These are phyloP conservation scores for Lasioglossum albipes DNA, from an alignment of 1,140 invertebrate species.

Conservation along the genomic window DNA sequence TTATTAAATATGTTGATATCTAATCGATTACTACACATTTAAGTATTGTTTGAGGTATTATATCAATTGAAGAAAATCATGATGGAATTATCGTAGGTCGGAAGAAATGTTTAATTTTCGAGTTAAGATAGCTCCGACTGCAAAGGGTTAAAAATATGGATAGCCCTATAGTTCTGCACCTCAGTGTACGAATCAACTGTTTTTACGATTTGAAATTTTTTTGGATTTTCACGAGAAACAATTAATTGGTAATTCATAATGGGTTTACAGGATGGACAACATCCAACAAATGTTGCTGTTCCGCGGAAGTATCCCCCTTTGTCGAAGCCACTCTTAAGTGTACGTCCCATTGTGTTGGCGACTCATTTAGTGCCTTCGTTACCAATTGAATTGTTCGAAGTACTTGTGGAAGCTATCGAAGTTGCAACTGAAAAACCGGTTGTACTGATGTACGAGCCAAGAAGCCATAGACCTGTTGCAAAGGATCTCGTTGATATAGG, in stretches of 20 bases:
- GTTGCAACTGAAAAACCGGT: conserved; percentile 73
- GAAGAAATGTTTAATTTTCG: too few relatives aligned
- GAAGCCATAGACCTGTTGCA: conserved; percentile 78
- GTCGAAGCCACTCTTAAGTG: conserved; percentile 31
- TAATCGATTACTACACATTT: too few relatives aligned
- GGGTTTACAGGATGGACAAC: conserved; percentile 11
- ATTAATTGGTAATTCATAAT: background rate
- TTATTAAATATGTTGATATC: too few relatives aligned
- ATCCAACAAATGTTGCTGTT: conserved; percentile 48
- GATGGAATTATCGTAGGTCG: too few relatives aligned
- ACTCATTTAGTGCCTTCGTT: conserved; percentile 81
- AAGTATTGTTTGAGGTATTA: too few relatives aligned
- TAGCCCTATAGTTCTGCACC: too few relatives aligned
- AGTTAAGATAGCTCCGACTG: too few relatives aligned
- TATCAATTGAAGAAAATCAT: too few relatives aligned
- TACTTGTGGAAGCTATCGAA: conserved; percentile 79
- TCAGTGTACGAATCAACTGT: too few relatives aligned
- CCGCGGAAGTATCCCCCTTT: conserved; percentile 45
- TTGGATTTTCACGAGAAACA: too few relatives aligned
- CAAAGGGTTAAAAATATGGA: too few relatives aligned
- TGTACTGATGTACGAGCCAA: conserved; percentile 79
- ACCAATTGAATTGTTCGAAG: conserved; percentile 80
- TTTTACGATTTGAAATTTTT: too few relatives aligned
- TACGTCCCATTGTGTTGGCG: conserved; percentile 74
- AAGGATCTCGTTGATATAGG: conserved; percentile 79